Evolutionary conservation across 1,140 invertebrate species (phyloP).

Genomic region (Eupristina koningsbergeri): DNA sequence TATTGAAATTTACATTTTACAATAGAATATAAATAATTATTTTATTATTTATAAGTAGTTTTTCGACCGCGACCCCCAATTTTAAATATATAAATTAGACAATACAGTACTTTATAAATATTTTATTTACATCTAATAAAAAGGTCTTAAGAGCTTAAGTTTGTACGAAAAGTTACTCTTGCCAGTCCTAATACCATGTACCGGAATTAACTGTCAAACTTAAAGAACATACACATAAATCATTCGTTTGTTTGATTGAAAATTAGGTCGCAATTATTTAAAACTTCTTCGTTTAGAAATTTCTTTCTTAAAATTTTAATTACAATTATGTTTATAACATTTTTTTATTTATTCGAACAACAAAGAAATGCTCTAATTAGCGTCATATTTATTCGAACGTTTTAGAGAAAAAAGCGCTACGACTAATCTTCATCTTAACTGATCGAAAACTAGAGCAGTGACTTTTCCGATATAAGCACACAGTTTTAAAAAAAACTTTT

Average conservation of each 20-base stretch:
- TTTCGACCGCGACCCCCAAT: too few species aligned
- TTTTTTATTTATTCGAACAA: not conserved
- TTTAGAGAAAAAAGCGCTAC: not conserved
- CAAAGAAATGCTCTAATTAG: conserved; percentile 9
- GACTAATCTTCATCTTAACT: conserved; percentile 17
- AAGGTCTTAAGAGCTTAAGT: not conserved
- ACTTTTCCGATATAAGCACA: conserved; percentile 1
- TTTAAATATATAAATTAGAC: not conserved
- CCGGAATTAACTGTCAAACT: not conserved
- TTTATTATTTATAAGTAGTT: too few species aligned
- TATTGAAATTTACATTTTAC: too few species aligned
- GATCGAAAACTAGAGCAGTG: conserved; percentile 2
- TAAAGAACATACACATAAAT: not conserved
- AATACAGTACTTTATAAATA: not conserved
- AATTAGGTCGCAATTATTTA: not conserved
- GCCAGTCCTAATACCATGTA: not conserved
- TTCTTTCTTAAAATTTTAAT: not conserved
- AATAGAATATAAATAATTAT: too few species aligned
- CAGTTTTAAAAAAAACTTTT: not conserved
- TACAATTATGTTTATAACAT: not conserved
- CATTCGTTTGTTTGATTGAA: not conserved
- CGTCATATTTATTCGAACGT: not conserved
- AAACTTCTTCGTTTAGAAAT: not conserved
- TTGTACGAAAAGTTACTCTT: not conserved
- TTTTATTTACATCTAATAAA: not conserved